Percentiles rank a stretch among this genome's conserved stretches.
phyloP scores from a whole-genome alignment of 2,888 invertebrate genomes.

The Dichetophora obliterata region DNA sequence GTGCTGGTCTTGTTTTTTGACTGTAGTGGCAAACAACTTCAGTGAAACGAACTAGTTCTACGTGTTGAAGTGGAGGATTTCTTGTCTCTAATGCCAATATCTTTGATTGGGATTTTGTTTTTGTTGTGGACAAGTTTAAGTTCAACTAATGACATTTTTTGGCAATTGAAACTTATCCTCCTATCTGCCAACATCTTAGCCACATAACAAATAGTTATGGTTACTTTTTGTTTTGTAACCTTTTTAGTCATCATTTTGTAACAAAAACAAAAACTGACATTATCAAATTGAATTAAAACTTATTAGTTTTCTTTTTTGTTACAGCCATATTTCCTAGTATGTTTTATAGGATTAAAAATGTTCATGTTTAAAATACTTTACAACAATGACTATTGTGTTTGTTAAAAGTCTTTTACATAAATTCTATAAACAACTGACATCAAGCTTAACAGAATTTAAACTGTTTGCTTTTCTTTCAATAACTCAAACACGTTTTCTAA shows the following conservation, averaged over 20 bases:
- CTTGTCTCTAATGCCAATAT: not conserved
- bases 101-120: not conserved
- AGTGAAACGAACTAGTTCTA: not conserved
- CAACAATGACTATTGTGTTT: no score
- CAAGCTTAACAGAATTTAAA: not conserved
- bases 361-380: no score
- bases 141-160: not conserved
- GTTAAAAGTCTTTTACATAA: no score
- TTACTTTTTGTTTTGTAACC: not conserved
- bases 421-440: no score
- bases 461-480: not conserved
- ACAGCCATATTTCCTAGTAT: no score
- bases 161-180: not conserved
- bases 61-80: not conserved
- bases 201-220: no score
- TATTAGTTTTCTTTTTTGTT: no score
- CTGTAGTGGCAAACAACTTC: not conserved
- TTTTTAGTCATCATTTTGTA: no score
- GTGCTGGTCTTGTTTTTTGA: not conserved
- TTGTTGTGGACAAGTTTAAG: not conserved
- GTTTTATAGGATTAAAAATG: no score
- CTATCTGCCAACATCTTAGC: no score
- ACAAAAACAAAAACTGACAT: no score
- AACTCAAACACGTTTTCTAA: not conserved
- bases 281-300: no score